A percentile compares a stretch with the other conserved stretches of the same genome.
phyloP scores from a whole-genome alignment of 2,888 invertebrate species.

The Argyra leucocephala region DNA sequence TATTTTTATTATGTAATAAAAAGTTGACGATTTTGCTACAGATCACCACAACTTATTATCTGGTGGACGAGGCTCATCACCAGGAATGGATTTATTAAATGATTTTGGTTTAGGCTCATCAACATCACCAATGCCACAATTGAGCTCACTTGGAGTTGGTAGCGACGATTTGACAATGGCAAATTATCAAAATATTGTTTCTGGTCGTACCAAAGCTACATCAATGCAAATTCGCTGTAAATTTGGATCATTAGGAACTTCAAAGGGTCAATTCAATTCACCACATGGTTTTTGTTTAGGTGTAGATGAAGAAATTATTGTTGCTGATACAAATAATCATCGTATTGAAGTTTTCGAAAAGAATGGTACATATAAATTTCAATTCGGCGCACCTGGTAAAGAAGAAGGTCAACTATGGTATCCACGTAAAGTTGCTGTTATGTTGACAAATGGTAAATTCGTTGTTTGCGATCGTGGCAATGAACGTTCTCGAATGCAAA shows the following conservation, averaged over 20 bases:
- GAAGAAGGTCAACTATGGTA: constrained; percentile 97
- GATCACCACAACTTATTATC: constrained; percentile 30
- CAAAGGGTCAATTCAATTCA: constrained; percentile 90
- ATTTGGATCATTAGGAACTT: constrained; percentile 87
- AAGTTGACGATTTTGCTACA: constrained; percentile 35
- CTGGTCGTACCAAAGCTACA: constrained; percentile 62
- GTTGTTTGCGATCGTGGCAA: constrained; percentile 97
- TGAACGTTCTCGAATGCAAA: constrained; percentile 93
- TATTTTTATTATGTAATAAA: constrained; percentile 17
- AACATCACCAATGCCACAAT: constrained; percentile 49
- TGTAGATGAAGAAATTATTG: constrained; percentile 89
- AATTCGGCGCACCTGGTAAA: constrained; percentile 89
- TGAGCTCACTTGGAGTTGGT: constrained; percentile 44
- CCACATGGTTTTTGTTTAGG: constrained; percentile 96
- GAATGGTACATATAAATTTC: constrained; percentile 82
- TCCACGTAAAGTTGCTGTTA: constrained; percentile 89
- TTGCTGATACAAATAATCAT: constrained; percentile 94
- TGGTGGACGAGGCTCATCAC: constrained; percentile 48
- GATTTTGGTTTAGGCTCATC: constrained; percentile 52
- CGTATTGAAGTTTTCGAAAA: constrained; percentile 93
- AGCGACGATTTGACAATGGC: constrained; percentile 45
- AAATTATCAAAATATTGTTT: constrained; percentile 46
- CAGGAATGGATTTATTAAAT: constrained; percentile 51
- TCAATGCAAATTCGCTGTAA: constrained; percentile 85
- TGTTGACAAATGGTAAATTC: constrained; percentile 76